A percentile compares a stretch with the other conserved stretches of the same genome.
These are phyloP conservation scores for Hippoglossus hippoglossus DNA, from an alignment of 2,797 vertebrate species.

Conservation along the genomic window DNA sequence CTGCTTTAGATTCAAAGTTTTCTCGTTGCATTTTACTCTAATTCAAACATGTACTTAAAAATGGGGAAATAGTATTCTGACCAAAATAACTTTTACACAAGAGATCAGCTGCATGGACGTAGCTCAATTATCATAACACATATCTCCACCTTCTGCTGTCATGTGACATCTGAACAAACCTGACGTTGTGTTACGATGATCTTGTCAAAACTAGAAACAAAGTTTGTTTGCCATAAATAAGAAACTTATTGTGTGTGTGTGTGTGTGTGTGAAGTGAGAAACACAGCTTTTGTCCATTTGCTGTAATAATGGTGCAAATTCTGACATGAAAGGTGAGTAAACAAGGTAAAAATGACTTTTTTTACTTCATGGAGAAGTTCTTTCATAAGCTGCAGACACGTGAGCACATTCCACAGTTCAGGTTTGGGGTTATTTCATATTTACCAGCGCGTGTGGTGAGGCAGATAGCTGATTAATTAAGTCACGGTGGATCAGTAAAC, in stretches of 20 bases:
- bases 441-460: slow-evolving; percentile 1
- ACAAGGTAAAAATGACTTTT: neutral
- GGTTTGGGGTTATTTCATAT: slow-evolving; percentile 20
- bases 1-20: neutral
- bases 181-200: neutral
- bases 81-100: no score
- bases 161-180: neutral
- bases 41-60: neutral
- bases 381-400: slow-evolving; percentile 18
- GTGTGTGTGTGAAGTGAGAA: neutral
- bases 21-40: neutral
- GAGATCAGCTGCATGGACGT: neutral
- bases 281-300: neutral
- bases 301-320: neutral
- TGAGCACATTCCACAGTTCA: slow-evolving; percentile 5
- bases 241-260: no score
- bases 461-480: slow-evolving; percentile 49
- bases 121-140: neutral
- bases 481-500: slow-evolving; percentile 44
- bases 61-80: no score
- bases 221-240: no score
- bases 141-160: no score
- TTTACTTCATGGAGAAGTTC: slow-evolving; percentile 31
- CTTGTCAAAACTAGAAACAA: no score
- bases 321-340: neutral